Evolutionary conservation across 2,797 vertebrate species (phyloP).

Genomic region (Tympanoctomys barrerae): DNA sequence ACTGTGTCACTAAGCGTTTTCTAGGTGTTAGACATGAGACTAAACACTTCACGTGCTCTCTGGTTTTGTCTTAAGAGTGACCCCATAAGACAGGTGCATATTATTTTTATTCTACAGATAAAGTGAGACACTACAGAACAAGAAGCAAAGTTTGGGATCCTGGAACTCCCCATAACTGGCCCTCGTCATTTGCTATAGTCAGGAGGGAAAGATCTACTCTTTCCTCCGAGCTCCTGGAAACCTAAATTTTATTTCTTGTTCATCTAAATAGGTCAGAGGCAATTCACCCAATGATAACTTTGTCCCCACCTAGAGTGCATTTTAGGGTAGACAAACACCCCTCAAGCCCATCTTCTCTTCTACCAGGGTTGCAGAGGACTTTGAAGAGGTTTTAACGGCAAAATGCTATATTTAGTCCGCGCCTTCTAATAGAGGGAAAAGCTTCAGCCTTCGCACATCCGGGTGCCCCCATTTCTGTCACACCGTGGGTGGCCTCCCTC

Average conservation of each 20-base stretch:
- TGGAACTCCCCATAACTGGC: background rate
- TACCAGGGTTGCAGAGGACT: background rate
- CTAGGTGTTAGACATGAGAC: background rate
- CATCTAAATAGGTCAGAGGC: slow-evolving; percentile 41
- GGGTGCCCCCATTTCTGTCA: slow-evolving; percentile 39
- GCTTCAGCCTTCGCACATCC: background rate
- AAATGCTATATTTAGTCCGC: slow-evolving; percentile 50
- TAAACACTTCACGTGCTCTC: background rate
- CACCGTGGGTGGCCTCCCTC: slow-evolving; percentile 60
- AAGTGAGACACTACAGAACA: background rate
- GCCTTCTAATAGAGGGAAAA: slow-evolving; percentile 44
- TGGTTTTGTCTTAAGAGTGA: background rate
- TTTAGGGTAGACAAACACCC: background rate
- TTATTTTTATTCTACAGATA: background rate
- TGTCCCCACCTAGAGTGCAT: background rate
- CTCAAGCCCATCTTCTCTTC: background rate
- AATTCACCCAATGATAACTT: background rate
- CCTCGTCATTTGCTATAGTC: background rate
- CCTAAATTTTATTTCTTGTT: slow-evolving; percentile 39
- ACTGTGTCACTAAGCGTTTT: background rate
- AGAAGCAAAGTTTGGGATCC: background rate
- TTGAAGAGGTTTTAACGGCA: background rate
- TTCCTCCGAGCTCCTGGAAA: background rate
- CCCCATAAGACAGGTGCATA: background rate
- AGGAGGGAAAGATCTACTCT: background rate